A percentile compares a stretch with the other conserved stretches of the same genome.
Evolutionary conservation across 2,113 vertebrate species (phyloP).

Genomic region (Chinchilla lanigera): DNA sequence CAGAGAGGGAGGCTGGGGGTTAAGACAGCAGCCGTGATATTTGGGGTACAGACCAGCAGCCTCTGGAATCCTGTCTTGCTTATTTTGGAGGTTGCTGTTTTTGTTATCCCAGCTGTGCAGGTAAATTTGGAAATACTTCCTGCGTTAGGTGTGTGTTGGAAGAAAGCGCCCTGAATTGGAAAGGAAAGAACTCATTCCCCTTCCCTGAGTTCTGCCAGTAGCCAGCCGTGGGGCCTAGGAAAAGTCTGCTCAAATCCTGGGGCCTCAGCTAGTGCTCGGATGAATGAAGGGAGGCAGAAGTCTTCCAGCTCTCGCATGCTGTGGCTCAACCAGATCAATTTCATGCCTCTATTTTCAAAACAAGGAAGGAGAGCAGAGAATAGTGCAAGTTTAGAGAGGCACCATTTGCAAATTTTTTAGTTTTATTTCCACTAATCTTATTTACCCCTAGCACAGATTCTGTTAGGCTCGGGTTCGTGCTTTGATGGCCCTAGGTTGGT

Average conservation of each 20-base stretch:
- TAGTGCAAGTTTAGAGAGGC: neutral
- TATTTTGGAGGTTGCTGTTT: neutral
- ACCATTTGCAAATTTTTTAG: neutral
- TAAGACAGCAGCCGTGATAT: too few relatives aligned
- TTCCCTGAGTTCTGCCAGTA: neutral
- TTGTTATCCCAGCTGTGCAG: neutral
- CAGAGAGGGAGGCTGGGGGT: neutral
- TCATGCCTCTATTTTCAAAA: slow-evolving; percentile 8
- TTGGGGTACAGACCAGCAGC: neutral
- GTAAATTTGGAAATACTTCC: neutral
- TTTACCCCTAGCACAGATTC: neutral
- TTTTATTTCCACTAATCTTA: neutral
- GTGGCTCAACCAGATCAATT: neutral
- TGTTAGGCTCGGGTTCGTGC: neutral
- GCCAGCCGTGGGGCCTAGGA: accelerated
- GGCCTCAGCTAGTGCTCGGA: neutral
- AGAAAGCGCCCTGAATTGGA: neutral
- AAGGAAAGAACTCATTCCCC: neutral
- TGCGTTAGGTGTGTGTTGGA: neutral
- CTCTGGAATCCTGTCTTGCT: neutral
- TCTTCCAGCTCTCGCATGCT: neutral
- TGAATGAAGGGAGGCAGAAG: neutral
- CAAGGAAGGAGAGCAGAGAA: neutral
- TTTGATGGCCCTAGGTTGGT: neutral
- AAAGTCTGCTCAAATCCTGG: neutral